phyloP scores from a whole-genome alignment of 2,888 invertebrate genomes.

The Arctia plantaginis region DNA sequence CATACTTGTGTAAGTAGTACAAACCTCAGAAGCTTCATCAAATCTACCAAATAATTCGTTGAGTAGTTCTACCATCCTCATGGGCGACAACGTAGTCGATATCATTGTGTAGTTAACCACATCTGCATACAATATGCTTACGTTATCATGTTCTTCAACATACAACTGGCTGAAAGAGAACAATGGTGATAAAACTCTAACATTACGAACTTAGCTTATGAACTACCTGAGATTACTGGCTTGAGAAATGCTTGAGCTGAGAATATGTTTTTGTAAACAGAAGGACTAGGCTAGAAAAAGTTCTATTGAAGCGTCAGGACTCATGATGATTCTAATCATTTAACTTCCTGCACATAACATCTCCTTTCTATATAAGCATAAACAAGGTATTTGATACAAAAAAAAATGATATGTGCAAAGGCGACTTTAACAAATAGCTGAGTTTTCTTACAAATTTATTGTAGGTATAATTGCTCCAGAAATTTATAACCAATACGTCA shows the following conservation, averaged over 20 bases:
- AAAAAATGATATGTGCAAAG: background rate
- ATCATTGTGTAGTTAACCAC: slow-evolving; percentile 97
- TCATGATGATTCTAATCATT: background rate
- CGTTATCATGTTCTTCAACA: slow-evolving; percentile 94
- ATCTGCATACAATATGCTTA: slow-evolving; percentile 96
- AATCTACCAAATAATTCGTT: slow-evolving; percentile 97
- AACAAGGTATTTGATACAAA: background rate
- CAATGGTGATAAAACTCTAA: background rate
- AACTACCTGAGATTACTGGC: background rate
- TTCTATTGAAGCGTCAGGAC: background rate
- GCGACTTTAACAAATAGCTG: background rate
- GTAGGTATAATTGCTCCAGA: too few species aligned
- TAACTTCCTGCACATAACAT: background rate
- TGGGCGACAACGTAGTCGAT: slow-evolving; percentile 93
- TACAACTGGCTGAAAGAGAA: slow-evolving; percentile 91
- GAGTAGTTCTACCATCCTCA: slow-evolving; percentile 93
- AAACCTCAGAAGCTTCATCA: slow-evolving; percentile 95
- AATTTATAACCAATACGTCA: background rate
- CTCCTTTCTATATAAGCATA: background rate
- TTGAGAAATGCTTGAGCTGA: background rate
- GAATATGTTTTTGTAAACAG: background rate
- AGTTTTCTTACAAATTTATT: background rate
- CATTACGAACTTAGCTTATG: background rate
- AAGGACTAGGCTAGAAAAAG: background rate
- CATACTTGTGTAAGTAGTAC: background rate